These are phyloP conservation scores for Parnassius orleans DNA, from an alignment of 2,888 invertebrate genomes.

Conservation along the genomic window DNA sequence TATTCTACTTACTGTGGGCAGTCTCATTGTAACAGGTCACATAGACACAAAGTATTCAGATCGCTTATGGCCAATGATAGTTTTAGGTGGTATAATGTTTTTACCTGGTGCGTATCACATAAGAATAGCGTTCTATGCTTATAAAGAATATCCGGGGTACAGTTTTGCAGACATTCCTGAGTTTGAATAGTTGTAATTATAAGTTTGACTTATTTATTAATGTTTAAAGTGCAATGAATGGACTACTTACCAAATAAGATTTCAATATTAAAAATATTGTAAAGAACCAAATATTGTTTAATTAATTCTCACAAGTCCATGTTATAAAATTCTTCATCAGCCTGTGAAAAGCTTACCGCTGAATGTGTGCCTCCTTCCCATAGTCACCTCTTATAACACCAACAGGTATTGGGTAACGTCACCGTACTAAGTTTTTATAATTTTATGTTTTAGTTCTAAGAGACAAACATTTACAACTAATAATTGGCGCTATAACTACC, in stretches of 20 bases:
- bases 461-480: too few relatives aligned
- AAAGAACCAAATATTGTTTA: neutral
- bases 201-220: conserved; percentile 21
- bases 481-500: too few relatives aligned
- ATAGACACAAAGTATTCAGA: conserved; percentile 92
- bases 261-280: conserved; percentile 15
- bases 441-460: too few relatives aligned
- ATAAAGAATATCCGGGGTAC: conserved; percentile 90
- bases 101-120: conserved; percentile 96
- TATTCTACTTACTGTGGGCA: conserved; percentile 86
- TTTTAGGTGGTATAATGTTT: conserved; percentile 93
- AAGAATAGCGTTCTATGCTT: conserved; percentile 92
- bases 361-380: too few relatives aligned
- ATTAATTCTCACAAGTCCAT: neutral
- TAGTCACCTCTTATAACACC: too few relatives aligned
- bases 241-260: conserved; percentile 11
- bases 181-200: conserved; percentile 81
- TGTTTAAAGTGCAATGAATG: conserved; percentile 26
- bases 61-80: conserved; percentile 93
- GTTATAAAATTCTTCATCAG: too few relatives aligned
- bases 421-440: too few relatives aligned
- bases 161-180: conserved; percentile 95
- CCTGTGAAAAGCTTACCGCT: too few relatives aligned
- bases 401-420: too few relatives aligned
- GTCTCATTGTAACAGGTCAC: conserved; percentile 89